Percentiles rank a stretch among this genome's conserved stretches.
Evolutionary conservation across 2,797 vertebrate species (phyloP).

Genomic region (Garrulus glandarius): DNA sequence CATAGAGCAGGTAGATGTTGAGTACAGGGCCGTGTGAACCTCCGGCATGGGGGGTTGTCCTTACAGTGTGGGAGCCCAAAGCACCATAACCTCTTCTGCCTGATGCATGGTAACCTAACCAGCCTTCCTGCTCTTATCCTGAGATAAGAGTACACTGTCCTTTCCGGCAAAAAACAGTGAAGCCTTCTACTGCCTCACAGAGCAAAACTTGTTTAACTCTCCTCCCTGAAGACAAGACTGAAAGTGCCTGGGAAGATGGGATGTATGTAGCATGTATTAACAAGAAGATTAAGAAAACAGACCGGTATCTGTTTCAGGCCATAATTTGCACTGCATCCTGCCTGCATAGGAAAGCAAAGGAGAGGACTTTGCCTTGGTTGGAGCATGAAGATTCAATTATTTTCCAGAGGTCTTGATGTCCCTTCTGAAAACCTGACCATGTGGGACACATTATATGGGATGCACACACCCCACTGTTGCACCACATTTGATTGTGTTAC

Average conservation of each 20-base stretch:
- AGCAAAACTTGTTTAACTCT: background rate
- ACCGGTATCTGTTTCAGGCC: background rate
- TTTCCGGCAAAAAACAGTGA: background rate
- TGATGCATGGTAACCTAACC: background rate
- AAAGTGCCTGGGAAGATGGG: background rate
- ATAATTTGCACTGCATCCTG: background rate
- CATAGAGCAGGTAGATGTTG: background rate
- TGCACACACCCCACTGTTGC: background rate
- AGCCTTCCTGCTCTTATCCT: background rate
- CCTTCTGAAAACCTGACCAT: background rate
- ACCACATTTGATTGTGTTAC: background rate
- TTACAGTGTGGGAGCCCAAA: background rate
- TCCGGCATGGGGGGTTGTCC: fast-evolving
- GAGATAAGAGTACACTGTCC: fast-evolving
- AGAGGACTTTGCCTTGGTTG: background rate
- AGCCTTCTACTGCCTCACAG: background rate
- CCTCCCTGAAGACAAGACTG: background rate
- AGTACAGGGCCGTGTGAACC: background rate
- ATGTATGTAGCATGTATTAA: background rate
- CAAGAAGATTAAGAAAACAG: background rate
- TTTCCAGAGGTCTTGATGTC: background rate
- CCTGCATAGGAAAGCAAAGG: background rate
- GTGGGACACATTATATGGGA: background rate
- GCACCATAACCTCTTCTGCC: background rate
- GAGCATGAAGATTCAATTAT: background rate